phyloP scores from a whole-genome alignment of 30 jellyfish, hydroid and myxozoan genomes.

The Calvadosia cruxmelitensis region DNA sequence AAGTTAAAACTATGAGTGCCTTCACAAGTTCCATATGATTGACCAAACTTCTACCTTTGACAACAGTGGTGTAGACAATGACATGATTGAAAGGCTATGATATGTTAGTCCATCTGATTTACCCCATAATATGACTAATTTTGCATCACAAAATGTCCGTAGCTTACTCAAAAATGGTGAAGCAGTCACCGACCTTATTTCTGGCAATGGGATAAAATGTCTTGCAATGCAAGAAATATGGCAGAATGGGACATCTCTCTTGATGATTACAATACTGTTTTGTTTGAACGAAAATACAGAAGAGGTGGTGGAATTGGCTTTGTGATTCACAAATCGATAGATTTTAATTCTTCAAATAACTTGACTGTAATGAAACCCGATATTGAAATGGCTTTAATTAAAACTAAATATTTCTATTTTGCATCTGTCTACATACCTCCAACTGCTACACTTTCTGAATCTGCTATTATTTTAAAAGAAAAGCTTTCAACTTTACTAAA shows the following conservation, averaged over 20 bases:
- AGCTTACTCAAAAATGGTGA: background rate
- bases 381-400: background rate
- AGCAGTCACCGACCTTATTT: background rate
- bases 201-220: background rate
- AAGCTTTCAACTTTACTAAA: background rate
- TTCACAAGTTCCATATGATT: background rate
- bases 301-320: background rate
- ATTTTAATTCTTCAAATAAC: background rate
- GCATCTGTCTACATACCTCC: background rate
- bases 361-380: background rate
- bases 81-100: background rate
- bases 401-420: background rate
- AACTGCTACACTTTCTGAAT: background rate
- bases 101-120: background rate
- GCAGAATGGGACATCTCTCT: background rate
- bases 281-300: background rate
- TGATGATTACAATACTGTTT: background rate
- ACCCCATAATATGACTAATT: background rate
- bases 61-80: background rate
- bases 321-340: background rate
- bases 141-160: background rate
- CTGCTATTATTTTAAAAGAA: background rate
- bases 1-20: no score
- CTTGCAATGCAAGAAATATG: constrained; percentile 1
- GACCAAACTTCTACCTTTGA: background rate